Percentiles rank a stretch among this genome's conserved stretches.
Conservation (phyloP, 1,140 invertebrate species). For the Drosophila carrolli region DNA sequence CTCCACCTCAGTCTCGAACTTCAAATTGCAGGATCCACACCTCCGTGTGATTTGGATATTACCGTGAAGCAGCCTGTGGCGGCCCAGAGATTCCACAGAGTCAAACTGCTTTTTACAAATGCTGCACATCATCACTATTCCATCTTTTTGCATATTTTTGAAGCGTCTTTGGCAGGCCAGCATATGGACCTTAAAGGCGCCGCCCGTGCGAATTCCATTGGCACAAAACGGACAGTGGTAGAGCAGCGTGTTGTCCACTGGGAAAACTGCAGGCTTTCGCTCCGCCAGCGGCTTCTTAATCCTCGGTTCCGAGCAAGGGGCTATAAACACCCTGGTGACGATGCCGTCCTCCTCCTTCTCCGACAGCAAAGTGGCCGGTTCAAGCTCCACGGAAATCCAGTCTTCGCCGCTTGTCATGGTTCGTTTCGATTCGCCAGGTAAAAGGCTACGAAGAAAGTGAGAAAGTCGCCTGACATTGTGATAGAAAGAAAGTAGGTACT, state of each 20-base stretch:
- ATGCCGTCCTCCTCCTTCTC: conserved; percentile 19
- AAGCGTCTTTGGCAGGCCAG: conserved; percentile 2
- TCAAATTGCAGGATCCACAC: neutral
- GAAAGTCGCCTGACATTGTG: conserved; percentile 17
- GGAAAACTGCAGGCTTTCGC: neutral
- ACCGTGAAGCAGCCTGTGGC: neutral
- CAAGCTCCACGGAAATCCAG: conserved; percentile 1
- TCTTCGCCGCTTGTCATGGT: conserved; percentile 8
- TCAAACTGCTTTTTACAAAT: neutral
- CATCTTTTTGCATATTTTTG: neutral
- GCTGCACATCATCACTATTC: neutral
- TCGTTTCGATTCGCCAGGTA: neutral
- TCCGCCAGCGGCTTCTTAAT: neutral
- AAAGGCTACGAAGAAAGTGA: neutral
- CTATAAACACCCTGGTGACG: conserved; percentile 10
- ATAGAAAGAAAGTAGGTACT: conserved; percentile 10
- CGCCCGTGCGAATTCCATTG: conserved; percentile 8
- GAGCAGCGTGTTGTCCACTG: neutral
- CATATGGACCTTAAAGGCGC: conserved; percentile 20
- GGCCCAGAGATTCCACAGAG: neutral
- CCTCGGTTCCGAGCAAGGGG: neutral
- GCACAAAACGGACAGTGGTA: conserved; percentile 15
- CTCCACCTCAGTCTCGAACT: neutral
- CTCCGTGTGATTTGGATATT: too few relatives aligned
- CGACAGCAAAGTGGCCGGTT: conserved; percentile 17